Evolutionary conservation across 1,140 invertebrate species (phyloP), one percentile per base, ranked within the genome.

Genomic region (Zaprionus lachaisei): DNA sequence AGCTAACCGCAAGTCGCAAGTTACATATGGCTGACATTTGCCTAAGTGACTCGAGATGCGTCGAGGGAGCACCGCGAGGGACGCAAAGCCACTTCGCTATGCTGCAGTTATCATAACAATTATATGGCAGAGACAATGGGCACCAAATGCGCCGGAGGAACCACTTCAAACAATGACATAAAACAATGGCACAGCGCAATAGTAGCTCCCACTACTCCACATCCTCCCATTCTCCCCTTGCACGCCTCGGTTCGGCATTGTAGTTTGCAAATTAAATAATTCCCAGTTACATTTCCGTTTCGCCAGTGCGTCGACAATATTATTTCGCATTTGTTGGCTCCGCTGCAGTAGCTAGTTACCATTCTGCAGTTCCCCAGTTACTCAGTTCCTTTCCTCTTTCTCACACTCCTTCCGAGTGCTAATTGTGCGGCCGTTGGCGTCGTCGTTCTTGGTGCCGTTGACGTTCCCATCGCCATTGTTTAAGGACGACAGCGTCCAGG

Each of bases 201-300:
- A 38, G 31, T 67, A 64, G 64, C 68, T 65, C 79, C 63, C 77
- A 51, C 17, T 51, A 20, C 57, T 60, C 14, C 61, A 14, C 26
- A 17, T 9, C 22, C 41, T 20, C 17, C 44, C 28, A 44, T 70
- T 71, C 63, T 60, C 7, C 20, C 17, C 17, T 17, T 22, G 11
- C 60, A 12, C 60, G 47, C 61, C 28, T 34, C 61, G 51, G 17
- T 79, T 78, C 66, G 70, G 77, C 80, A 84, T 90, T 84, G 81
- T 89, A 89, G 84, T 81, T 89, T 84, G 84, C 84, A 89, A 89
- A 89, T 89, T 89, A 89, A 89, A 89, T 89, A 89, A 89, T 89
- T 89, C 84, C 84, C 84, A 89, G 84, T 89, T 81, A 89, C 84
- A 89, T 89, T 89, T 89, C 84, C 84, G 85, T 90, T 75, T 68